Conservation (phyloP, 1,140 invertebrate genomes). For the Anastrepha ludens region DNA sequence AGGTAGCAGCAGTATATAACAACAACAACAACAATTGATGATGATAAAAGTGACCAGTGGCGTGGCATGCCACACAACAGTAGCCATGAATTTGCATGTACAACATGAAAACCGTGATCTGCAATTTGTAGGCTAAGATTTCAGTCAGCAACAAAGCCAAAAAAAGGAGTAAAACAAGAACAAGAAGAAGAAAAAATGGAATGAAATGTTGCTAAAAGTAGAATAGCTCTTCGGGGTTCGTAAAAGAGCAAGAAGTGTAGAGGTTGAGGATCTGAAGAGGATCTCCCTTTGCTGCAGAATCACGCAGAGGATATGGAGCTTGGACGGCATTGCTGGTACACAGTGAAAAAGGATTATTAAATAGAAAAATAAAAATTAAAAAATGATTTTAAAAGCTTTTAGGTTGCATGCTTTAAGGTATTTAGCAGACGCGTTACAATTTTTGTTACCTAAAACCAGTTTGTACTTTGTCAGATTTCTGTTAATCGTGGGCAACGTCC, state of each 20-base stretch:
- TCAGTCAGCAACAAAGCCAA: constrained; percentile 14
- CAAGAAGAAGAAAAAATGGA: not conserved
- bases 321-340: not conserved
- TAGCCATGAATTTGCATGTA: constrained; percentile 74
- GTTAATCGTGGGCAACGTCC: no score
- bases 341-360: not conserved
- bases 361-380: no score
- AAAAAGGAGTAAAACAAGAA: not conserved
- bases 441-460: no score
- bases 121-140: constrained; percentile 64
- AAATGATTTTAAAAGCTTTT: no score
- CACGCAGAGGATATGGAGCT: not conserved
- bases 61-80: constrained; percentile 59
- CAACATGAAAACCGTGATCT: constrained; percentile 74
- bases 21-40: constrained; percentile 35
- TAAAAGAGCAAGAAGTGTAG: not conserved
- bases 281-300: not conserved
- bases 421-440: no score
- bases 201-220: not conserved
- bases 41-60: constrained; percentile 50
- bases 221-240: not conserved
- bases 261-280: not conserved
- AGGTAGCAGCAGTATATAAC: not conserved
- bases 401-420: no score
- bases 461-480: no score